These are phyloP conservation scores for Canis aureus DNA, from an alignment of 2,113 vertebrate species.

Conservation along the genomic window DNA sequence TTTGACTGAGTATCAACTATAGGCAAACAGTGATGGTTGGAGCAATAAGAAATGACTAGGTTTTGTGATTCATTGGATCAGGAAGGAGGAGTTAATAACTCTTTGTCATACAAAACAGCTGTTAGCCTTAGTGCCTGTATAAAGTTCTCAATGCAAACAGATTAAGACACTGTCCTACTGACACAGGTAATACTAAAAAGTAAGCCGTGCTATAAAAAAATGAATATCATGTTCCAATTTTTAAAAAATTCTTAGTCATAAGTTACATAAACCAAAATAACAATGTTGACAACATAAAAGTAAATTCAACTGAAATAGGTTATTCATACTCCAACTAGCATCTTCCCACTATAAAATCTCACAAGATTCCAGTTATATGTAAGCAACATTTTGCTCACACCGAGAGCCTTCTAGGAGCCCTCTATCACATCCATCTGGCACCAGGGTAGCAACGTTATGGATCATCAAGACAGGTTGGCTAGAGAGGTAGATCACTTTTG, in stretches of 20 bases:
- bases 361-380: not conserved
- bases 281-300: not conserved
- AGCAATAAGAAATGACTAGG: not conserved
- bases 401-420: conserved; percentile 52
- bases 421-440: conserved; percentile 67
- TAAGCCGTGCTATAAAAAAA: not conserved
- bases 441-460: conserved; percentile 6
- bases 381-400: conserved; percentile 15
- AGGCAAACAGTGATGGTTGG: not conserved
- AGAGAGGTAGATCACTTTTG: conserved; percentile 80
- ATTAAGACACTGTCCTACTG: not conserved
- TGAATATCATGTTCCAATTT: not conserved
- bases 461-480: conserved; percentile 74
- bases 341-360: conserved; percentile 16
- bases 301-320: conserved; percentile 1
- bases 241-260: not conserved
- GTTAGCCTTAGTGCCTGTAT: not conserved
- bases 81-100: not conserved
- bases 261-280: not conserved
- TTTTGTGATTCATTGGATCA: too few relatives aligned
- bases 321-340: not conserved
- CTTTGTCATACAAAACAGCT: not conserved
- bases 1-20: not conserved
- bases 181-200: not conserved
- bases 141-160: not conserved